A percentile compares a stretch with the other conserved stretches of the same genome.
Evolutionary conservation across 2,888 invertebrate species (phyloP).

Genomic region (Mesorhabditis belari): DNA sequence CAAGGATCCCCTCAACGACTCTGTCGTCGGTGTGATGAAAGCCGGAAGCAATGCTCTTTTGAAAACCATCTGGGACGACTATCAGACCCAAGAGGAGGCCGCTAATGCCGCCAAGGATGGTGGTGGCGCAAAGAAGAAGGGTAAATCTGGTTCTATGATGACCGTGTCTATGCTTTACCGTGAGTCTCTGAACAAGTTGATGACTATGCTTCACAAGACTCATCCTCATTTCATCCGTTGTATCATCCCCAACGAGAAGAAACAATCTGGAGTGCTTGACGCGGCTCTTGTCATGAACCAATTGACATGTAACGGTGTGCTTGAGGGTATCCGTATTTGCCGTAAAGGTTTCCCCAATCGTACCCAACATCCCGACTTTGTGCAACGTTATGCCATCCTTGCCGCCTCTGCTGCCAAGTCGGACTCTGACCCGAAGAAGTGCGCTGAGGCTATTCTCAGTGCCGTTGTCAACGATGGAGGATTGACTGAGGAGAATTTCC

Average conservation of each 20-base stretch:
- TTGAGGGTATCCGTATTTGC: slow-evolving; percentile 99
- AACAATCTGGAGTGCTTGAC: slow-evolving; percentile 70
- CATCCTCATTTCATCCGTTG: slow-evolving; percentile 55
- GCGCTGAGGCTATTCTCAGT: slow-evolving; percentile 54
- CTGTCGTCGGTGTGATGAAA: slow-evolving; percentile 78
- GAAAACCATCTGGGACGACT: slow-evolving; percentile 48
- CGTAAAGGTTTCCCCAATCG: slow-evolving; percentile 89
- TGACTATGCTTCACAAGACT: slow-evolving; percentile 53
- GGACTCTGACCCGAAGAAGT: slow-evolving; percentile 37
- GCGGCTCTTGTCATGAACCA: slow-evolving; percentile 96
- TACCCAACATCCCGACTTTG: slow-evolving; percentile 99
- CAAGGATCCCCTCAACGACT: slow-evolving; percentile 99
- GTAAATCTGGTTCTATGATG: slow-evolving; percentile 52
- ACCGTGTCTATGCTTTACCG: slow-evolving; percentile 49
- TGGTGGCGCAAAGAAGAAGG: slow-evolving; percentile 47
- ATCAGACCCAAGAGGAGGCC: slow-evolving; percentile 51
- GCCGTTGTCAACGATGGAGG: slow-evolving; percentile 67
- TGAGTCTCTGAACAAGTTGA: slow-evolving; percentile 52
- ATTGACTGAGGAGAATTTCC: slow-evolving; percentile 74
- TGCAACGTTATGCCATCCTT: slow-evolving; percentile 72
- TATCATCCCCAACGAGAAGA: slow-evolving; percentile 55
- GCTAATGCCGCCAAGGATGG: slow-evolving; percentile 38
- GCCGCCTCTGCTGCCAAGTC: slow-evolving; percentile 47
- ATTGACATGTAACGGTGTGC: slow-evolving; percentile 99
- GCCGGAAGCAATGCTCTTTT: slow-evolving; percentile 40